phyloP scores from a whole-genome alignment of 2,113 vertebrate genomes.

The rabbit (Oryctolagus cuniculus) region mOryCun1.1 NC_091436.1:96289501-96290000 shows the following conservation, averaged over 20 bases:
- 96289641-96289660: neutral
- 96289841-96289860: slow-evolving; percentile 39
- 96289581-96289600: slow-evolving; percentile 39
- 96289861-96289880: slow-evolving; percentile 43
- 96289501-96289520: slow-evolving; percentile 12
- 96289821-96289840: slow-evolving; percentile 52
- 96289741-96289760: slow-evolving; percentile 12
- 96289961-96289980: slow-evolving; percentile 57
- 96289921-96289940: slow-evolving; percentile 51
- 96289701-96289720: slow-evolving; percentile 21
- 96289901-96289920: neutral
- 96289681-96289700: slow-evolving; percentile 60
- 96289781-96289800: neutral
- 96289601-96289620: neutral
- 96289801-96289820: slow-evolving; percentile 5
- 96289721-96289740: slow-evolving; percentile 45
- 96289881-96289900: slow-evolving; percentile 62
- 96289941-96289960: neutral
- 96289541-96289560: neutral
- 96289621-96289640: neutral
- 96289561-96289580: neutral
- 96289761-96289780: neutral
- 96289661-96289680: neutral
- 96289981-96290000: slow-evolving; percentile 70
- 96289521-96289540: neutral